Evolutionary conservation across 2,113 vertebrate species (phyloP).

Genomic region (Geothlypis trichas): DNA sequence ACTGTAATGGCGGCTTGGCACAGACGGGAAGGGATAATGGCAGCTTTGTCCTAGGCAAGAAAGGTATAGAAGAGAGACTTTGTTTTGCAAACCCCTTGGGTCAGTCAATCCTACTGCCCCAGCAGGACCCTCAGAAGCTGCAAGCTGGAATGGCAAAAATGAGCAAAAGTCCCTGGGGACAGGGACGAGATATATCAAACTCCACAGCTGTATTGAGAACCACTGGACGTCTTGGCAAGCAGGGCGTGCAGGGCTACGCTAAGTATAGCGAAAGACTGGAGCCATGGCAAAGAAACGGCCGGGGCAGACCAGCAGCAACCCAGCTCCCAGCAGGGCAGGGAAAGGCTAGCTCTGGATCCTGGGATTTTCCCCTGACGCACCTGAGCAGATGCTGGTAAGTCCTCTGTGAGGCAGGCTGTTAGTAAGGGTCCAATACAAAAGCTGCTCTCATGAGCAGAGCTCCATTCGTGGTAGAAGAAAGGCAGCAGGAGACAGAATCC

Average conservation of each 20-base stretch:
- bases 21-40: too few species aligned
- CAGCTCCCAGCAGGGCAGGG: background rate
- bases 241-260: background rate
- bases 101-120: background rate
- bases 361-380: background rate
- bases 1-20: background rate
- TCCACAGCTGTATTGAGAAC: background rate
- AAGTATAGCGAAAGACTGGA: too few species aligned
- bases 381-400: background rate
- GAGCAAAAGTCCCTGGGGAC: background rate
- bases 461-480: background rate
- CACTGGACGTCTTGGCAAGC: background rate
- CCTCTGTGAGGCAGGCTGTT: background rate
- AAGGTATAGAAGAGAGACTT: background rate
- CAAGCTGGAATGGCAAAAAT: background rate
- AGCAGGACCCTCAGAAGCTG: background rate
- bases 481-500: background rate
- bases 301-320: rapidly evolving
- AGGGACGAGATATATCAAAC: background rate
- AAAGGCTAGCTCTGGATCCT: background rate
- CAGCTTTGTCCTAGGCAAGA: too few species aligned
- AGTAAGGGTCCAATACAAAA: background rate
- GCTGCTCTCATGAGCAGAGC: background rate
- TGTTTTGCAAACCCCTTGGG: background rate
- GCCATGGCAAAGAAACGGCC: rapidly evolving